A percentile compares a stretch with the other conserved stretches of the same genome.
Evolutionary conservation across 2,888 invertebrate species (phyloP).

Genomic region (Watsonalla cultraria): DNA sequence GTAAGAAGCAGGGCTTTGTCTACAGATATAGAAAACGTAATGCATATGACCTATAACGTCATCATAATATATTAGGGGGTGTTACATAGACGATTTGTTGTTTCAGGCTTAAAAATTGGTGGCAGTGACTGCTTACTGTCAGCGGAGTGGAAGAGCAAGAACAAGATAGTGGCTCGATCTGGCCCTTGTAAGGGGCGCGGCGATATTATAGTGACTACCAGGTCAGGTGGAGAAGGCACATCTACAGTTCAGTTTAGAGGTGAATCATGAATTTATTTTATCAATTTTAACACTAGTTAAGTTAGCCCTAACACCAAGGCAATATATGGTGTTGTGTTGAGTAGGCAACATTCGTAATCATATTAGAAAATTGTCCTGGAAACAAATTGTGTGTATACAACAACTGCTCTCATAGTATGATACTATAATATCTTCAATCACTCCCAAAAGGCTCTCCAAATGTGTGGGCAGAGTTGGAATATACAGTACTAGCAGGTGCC

Average conservation of each 20-base stretch:
- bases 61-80: no score
- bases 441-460: no score
- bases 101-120: constrained; percentile 94
- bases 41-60: background rate
- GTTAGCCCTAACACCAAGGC: no score
- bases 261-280: constrained; percentile 23
- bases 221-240: constrained; percentile 90
- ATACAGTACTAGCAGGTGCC: no score
- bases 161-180: constrained; percentile 97
- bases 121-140: constrained; percentile 96
- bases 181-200: constrained; percentile 95
- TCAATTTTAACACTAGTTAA: constrained; percentile 1
- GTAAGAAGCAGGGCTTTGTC: constrained; percentile 57
- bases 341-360: no score
- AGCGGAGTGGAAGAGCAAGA: constrained; percentile 98
- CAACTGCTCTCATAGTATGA: no score
- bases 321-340: no score
- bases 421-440: no score
- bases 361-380: no score
- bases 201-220: constrained; percentile 93
- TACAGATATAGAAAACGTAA: background rate
- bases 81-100: background rate
- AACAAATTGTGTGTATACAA: no score
- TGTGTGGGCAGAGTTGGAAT: no score
- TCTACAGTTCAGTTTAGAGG: constrained; percentile 94